phyloP scores from a whole-genome alignment of 1,140 invertebrate genomes.

The Parasteatoda tepidariorum region DNA sequence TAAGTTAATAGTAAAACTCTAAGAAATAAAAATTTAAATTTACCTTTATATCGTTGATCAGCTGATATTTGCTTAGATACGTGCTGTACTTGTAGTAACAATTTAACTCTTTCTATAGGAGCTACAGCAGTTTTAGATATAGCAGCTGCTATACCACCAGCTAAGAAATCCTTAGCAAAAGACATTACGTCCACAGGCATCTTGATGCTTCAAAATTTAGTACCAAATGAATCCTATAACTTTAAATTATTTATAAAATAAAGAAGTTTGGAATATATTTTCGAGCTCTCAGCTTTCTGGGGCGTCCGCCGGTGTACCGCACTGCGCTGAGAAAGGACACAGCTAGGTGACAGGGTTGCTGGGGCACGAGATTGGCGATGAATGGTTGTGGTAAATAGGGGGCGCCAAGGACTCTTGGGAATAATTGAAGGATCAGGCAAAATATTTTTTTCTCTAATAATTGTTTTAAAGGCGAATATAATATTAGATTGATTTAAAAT shows the following conservation, averaged over 20 bases:
- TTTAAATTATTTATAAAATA: neutral
- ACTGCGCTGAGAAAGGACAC: conserved; percentile 59
- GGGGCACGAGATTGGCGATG: neutral
- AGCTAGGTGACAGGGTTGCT: conserved; percentile 56
- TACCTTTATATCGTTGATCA: conserved; percentile 86
- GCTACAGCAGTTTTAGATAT: conserved; percentile 79
- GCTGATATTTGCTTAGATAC: conserved; percentile 84
- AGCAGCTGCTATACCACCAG: conserved; percentile 88
- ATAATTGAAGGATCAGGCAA: neutral
- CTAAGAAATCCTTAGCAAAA: conserved; percentile 86
- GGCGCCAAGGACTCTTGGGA: conserved; percentile 5
- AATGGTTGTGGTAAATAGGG: neutral
- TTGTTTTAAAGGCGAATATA: too few species aligned
- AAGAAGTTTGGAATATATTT: neutral
- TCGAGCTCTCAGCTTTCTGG: neutral
- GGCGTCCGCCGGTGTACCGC: conserved; percentile 50
- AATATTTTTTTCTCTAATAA: too few species aligned
- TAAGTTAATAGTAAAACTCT: too few species aligned
- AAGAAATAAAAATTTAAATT: neutral
- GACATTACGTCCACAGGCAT: conserved; percentile 65
- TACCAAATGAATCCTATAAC: neutral
- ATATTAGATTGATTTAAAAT: too few species aligned
- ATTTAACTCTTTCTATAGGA: conserved; percentile 71
- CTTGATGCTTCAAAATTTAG: neutral
- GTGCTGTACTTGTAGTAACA: conserved; percentile 76